A percentile compares a stretch with the other conserved stretches of the same genome.
Evolutionary conservation across 2,797 vertebrate species (phyloP).

Genomic region (Emys orbicularis): DNA sequence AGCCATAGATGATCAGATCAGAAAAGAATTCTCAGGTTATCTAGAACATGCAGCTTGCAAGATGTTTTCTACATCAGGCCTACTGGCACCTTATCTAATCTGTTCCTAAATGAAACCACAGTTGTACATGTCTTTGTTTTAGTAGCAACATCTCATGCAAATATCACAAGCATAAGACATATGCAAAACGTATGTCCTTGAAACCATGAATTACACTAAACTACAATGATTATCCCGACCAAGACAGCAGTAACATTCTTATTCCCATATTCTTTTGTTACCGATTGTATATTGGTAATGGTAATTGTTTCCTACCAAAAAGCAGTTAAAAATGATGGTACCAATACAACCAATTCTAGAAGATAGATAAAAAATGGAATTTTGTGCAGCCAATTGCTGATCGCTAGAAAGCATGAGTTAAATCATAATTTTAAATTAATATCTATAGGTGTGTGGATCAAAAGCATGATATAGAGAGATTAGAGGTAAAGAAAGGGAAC

Average conservation of each 20-base stretch:
- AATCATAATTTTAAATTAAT: background rate
- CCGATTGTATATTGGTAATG: background rate
- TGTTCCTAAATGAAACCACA: constrained; percentile 66
- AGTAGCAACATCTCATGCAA: constrained; percentile 73
- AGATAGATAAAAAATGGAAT: background rate
- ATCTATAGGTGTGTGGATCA: accelerated
- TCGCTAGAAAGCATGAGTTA: background rate
- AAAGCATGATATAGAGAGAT: background rate
- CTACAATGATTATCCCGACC: constrained; percentile 26
- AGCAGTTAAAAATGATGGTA: background rate
- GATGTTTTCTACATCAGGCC: constrained; percentile 67
- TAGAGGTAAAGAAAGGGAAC: background rate
- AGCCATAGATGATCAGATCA: constrained; percentile 63
- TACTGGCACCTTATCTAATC: constrained; percentile 78
- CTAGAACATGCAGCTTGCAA: constrained; percentile 69
- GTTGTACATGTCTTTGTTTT: constrained; percentile 68
- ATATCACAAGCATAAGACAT: constrained; percentile 55
- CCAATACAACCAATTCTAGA: background rate
- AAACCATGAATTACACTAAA: constrained; percentile 55
- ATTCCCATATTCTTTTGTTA: constrained; percentile 3
- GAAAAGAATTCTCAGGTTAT: constrained; percentile 73
- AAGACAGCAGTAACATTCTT: constrained; percentile 16
- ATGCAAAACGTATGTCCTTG: constrained; percentile 41
- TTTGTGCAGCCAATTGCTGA: background rate
- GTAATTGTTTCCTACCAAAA: background rate